Percentiles rank a stretch among this genome's conserved stretches.
Evolutionary conservation across 2,113 vertebrate species (phyloP).

Genomic region (Lepus europaeus): DNA sequence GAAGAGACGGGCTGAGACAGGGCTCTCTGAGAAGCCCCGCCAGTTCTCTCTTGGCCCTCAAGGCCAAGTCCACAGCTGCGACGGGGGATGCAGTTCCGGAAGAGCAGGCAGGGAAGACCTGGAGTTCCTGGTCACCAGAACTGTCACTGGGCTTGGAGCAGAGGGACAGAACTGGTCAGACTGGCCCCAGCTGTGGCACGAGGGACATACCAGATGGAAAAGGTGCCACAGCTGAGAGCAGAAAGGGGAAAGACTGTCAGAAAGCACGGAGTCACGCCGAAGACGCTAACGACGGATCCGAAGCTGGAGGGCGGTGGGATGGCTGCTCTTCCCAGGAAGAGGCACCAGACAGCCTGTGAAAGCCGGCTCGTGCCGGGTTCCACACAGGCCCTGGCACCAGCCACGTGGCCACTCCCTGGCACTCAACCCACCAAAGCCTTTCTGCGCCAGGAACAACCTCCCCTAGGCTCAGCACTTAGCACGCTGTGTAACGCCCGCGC

Average conservation of each 20-base stretch:
- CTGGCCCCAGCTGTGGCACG: not conserved
- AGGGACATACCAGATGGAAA: not conserved
- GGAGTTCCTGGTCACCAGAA: not conserved
- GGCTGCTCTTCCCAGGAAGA: not conserved
- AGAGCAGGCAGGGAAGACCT: not conserved
- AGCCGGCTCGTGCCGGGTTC: not conserved
- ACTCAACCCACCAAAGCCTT: rapidly evolving
- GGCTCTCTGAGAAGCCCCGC: not conserved
- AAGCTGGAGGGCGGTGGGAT: not conserved
- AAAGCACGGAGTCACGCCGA: no score
- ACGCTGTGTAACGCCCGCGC: not conserved
- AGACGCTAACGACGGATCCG: rapidly evolving
- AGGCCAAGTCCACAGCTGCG: not conserved
- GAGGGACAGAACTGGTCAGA: not conserved
- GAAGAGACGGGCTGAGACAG: no score
- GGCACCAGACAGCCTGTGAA: not conserved
- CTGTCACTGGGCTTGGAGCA: not conserved
- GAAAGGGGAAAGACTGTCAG: rapidly evolving
- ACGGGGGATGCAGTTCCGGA: not conserved
- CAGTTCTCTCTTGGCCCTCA: not conserved
- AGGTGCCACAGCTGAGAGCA: not conserved
- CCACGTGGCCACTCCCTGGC: no score
- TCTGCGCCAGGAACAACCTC: not conserved
- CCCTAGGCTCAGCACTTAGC: not conserved
- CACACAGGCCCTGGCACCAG: rapidly evolving